Conservation (phyloP, 2,797 vertebrate species). For the Periophthalmus magnuspinnatus region DNA sequence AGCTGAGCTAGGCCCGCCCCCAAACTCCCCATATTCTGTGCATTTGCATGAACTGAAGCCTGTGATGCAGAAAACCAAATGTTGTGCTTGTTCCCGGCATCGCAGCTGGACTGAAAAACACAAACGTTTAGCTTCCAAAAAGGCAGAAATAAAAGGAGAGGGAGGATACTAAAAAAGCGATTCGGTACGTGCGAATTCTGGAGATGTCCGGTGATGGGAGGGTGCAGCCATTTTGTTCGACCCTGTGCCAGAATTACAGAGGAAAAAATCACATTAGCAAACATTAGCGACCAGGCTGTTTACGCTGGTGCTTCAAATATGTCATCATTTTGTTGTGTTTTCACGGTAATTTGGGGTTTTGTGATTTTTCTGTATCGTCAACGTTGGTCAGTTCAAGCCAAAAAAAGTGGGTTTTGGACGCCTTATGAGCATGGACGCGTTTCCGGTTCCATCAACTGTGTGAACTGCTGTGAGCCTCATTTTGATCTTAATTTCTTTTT, state of each 20-base stretch:
- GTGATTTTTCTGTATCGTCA: neutral
- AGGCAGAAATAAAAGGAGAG: constrained; percentile 1
- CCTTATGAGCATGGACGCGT: neutral
- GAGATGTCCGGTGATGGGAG: neutral
- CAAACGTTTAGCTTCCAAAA: constrained; percentile 4
- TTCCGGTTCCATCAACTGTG: too few relatives aligned
- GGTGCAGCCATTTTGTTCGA: neutral
- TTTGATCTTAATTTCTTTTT: too few relatives aligned
- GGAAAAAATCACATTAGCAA: neutral
- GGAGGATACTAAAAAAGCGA: neutral
- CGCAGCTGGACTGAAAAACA: constrained; percentile 1
- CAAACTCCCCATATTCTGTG: neutral
- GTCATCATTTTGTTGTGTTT: constrained; percentile 7
- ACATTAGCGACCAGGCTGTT: neutral
- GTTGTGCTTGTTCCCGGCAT: constrained; percentile 2
- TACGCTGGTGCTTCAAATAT: neutral
- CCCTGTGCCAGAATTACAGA: neutral
- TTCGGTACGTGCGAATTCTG: neutral
- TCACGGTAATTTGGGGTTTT: neutral
- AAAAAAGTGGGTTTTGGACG: neutral
- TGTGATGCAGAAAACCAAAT: constrained; percentile 5
- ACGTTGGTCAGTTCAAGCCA: neutral
- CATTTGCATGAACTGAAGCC: constrained; percentile 11
- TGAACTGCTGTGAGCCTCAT: too few relatives aligned
- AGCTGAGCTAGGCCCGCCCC: neutral